phyloP scores from a whole-genome alignment of 2,797 vertebrate species.

The Paratrypauchen microcephalus region DNA sequence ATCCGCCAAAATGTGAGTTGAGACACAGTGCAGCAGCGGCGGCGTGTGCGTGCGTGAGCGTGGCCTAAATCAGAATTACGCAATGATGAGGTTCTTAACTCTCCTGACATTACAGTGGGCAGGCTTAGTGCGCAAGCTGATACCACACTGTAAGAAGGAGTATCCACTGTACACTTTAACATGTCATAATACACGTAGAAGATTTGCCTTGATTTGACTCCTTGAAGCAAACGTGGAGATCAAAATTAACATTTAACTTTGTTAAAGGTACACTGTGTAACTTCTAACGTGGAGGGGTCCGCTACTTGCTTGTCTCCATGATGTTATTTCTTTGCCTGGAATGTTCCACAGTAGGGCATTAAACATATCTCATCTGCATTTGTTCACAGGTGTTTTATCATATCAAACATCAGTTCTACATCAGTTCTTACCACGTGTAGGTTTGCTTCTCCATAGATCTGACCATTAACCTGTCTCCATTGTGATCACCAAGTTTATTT shows the following conservation, averaged over 20 bases:
- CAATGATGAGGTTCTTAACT: slow-evolving; percentile 45
- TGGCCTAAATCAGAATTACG: slow-evolving; percentile 44
- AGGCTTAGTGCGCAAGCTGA: slow-evolving; percentile 19
- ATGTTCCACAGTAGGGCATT: too few species aligned
- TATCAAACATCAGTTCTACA: too few species aligned
- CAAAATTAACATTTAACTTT: neutral
- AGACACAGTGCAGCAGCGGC: slow-evolving; percentile 21
- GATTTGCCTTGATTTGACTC: neutral
- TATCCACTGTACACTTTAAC: neutral
- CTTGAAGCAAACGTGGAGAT: neutral
- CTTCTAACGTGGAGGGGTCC: too few species aligned
- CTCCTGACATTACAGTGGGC: slow-evolving; percentile 33
- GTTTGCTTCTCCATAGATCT: too few species aligned
- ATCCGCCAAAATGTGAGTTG: slow-evolving; percentile 43
- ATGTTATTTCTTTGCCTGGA: too few species aligned
- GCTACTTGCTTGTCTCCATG: too few species aligned
- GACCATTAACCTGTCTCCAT: too few species aligned
- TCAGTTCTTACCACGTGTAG: too few species aligned
- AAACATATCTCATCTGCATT: too few species aligned
- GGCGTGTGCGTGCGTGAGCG: neutral
- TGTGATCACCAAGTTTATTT: too few species aligned
- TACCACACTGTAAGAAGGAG: neutral
- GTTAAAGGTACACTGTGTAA: too few species aligned
- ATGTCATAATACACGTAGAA: neutral
- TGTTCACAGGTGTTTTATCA: too few species aligned